Evolutionary conservation across 53 echinoderm and acorn worm species (phyloP), one percentile per base, ranked within the genome.

Genomic region (Echinarachnius parma): DNA sequence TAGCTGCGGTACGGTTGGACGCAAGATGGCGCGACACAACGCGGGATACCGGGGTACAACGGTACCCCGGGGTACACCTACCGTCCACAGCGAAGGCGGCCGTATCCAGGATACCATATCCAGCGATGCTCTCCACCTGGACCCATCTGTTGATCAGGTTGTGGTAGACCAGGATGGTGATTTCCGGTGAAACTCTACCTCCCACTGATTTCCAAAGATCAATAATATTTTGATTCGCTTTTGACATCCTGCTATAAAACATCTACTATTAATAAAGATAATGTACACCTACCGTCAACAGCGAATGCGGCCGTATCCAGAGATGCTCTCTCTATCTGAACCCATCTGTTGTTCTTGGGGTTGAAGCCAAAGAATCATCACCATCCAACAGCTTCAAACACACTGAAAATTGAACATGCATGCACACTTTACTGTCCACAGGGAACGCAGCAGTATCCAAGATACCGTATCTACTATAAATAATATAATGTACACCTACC

Each of bases 171-270:
- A 72, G 26, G 57, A 72, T 46, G 8, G 74, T 72, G 58, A 72
- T 55, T 9, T 72, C 74, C 74, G 74, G 25, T 72, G 74, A 44
- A 56, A 72, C 57, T 72, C 74, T 4, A 18, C 42, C 54, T 72
- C 74, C 7, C 42, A 24, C 45, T 56, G 42, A 20, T 36, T 57
- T 28, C 39, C 74, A 28, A 72, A n/a, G n/a, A n/a, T n/a, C n/a
- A n/a, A n/a, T n/a, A n/a, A n/a, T n/a, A n/a, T n/a, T n/a, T n/a
- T n/a, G n/a, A n/a, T n/a, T n/a, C n/a, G n/a, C n/a, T n/a, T n/a
- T n/a, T n/a, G n/a, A n/a, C n/a, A n/a, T n/a, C n/a, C n/a, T n/a
- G n/a, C n/a, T n/a, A n/a, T n/a, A n/a, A n/a, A n/a, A n/a, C n/a
- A n/a, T n/a, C n/a, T n/a, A n/a, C n/a, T n/a, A n/a, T n/a, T n/a